Base-by-base conservation (phyloP, 2,113 vertebrate species). In the Pygoscelis adeliae region DNA sequence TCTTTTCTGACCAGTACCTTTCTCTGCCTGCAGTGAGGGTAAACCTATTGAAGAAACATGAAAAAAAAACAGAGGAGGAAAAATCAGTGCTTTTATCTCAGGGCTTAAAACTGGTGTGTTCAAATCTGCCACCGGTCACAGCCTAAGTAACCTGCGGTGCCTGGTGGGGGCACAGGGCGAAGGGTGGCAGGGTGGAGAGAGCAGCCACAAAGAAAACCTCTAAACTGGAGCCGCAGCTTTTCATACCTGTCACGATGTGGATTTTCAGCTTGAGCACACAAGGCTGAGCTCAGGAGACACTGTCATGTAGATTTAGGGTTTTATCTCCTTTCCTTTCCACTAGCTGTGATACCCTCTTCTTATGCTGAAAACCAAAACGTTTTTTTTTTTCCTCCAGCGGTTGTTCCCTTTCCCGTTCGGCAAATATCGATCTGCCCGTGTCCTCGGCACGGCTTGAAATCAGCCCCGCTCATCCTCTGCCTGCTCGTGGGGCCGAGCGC, bases 271-370 rank as follows among this genome's bases (percentile, higher is more conserved):
- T n/a, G 86, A 95, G 90, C 53, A 38, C 90, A 84, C 95, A 91
- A 30, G 38, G 86, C 95, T 97, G 93, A 97, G 90, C 93, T 83
- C 92, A 73, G 95, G 83, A 77, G 96, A 96, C 92, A 7, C 86
- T 96, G 96, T 97, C 97, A 92, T 77, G 46, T 79, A 89, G 93
- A 97, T 97, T 97, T 93, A 84, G 53, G 69, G 69, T 6, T 87
- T 97, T 71, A 79, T 93, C 86, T 96, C 91, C 92, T 79, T 83
- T 84, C 55, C 40, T 72, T 49, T 95, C 96, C 93, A 93, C 95
- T 95, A 87, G 65, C 87, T 92, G 52, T 85, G 95, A 97, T 87
- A 65, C 55, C 65, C 85, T 84, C 73, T 92, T 65, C 34, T 82
- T 84, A 89, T 38, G 72, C 66, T 58, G 78, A 63, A 95, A 84